Conservation (phyloP, 2,888 invertebrate genomes). For the Aporophyla nigra region DNA sequence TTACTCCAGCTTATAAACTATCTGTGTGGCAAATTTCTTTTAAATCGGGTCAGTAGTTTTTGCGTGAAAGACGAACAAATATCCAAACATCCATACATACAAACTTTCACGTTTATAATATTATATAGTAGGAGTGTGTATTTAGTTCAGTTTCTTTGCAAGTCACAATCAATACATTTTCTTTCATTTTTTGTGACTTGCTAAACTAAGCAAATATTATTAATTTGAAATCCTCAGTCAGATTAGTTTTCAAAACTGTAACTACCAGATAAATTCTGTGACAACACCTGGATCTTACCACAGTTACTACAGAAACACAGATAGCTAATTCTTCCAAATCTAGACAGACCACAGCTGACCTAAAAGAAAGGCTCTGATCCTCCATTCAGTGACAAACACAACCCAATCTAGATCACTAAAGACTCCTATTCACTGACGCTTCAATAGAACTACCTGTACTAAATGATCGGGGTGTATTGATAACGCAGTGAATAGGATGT, state of each 20-base stretch:
- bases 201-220: not conserved
- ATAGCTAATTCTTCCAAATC: not conserved
- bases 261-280: not conserved
- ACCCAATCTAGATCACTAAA: slow-evolving; percentile 54
- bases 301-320: not conserved
- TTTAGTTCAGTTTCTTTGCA: no score
- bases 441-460: slow-evolving; percentile 52
- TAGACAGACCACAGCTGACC: not conserved
- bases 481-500: slow-evolving; percentile 54
- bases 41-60: no score
- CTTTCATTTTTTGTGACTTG: no score
- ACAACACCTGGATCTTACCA: not conserved
- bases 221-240: not conserved
- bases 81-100: no score
- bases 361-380: slow-evolving; percentile 11
- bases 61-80: no score
- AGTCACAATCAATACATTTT: no score
- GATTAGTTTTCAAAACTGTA: not conserved
- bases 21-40: no score
- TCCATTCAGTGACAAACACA: slow-evolving; percentile 40
- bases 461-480: slow-evolving; percentile 61
- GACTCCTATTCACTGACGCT: slow-evolving; percentile 47
- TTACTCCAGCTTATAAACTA: no score
- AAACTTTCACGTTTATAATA: no score
- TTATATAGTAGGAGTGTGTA: no score